Evolutionary conservation across 2,113 vertebrate species (phyloP).

Genomic region (Ornithorhynchus anatinus): DNA sequence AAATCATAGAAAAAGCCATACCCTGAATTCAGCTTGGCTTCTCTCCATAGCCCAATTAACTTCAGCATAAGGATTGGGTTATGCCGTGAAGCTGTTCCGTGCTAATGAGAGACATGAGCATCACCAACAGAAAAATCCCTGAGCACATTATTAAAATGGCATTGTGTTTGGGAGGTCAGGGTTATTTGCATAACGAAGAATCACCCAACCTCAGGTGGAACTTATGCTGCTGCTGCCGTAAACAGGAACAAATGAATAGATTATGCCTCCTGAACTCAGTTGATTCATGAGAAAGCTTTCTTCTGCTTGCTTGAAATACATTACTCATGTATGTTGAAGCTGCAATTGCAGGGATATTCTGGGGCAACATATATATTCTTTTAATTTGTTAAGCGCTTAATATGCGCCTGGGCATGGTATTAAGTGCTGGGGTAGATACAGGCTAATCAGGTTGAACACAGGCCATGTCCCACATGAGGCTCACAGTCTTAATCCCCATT

Average conservation of each 20-base stretch:
- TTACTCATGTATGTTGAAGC: not conserved
- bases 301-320: conserved; percentile 2
- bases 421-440: too few relatives aligned
- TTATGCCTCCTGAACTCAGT: not conserved
- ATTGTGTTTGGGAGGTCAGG: conserved; percentile 11
- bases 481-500: too few relatives aligned
- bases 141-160: not conserved
- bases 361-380: too few relatives aligned
- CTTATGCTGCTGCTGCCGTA: not conserved
- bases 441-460: too few relatives aligned
- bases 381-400: too few relatives aligned
- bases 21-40: not conserved
- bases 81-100: not conserved
- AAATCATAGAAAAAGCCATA: not conserved
- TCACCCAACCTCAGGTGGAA: not conserved
- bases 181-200: conserved; percentile 11
- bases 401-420: too few relatives aligned
- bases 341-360: not conserved
- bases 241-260: not conserved
- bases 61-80: not conserved
- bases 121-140: not conserved
- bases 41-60: not conserved
- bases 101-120: not conserved
- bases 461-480: too few relatives aligned
- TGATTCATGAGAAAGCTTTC: not conserved